Percentiles rank a stretch among this genome's conserved stretches.
Evolutionary conservation across 2,888 invertebrate genomes (phyloP).

Genomic region (Drosophila pseudotalamancana): DNA sequence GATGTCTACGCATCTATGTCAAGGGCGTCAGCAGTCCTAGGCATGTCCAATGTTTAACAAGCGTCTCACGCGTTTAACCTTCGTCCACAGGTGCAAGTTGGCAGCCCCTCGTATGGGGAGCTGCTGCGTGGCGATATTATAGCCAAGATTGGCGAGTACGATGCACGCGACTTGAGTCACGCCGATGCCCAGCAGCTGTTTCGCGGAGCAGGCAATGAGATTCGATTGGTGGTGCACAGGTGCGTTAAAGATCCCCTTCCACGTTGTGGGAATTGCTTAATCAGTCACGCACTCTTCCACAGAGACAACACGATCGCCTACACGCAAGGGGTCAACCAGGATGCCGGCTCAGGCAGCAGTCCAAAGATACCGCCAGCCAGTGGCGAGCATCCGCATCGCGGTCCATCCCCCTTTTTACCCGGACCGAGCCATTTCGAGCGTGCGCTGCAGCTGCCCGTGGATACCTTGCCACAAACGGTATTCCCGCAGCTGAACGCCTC

Average conservation of each 20-base stretch:
- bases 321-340: slow-evolving; percentile 84
- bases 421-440: slow-evolving; percentile 85
- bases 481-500: slow-evolving; percentile 84
- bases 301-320: slow-evolving; percentile 84
- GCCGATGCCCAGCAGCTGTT: slow-evolving; percentile 96
- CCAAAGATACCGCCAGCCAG: slow-evolving; percentile 82
- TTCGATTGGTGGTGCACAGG: slow-evolving; percentile 93
- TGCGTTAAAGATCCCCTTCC: slow-evolving; percentile 77
- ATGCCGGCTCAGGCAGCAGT: slow-evolving; percentile 84
- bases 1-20: slow-evolving; percentile 40
- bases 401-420: slow-evolving; percentile 86
- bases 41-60: slow-evolving; percentile 22
- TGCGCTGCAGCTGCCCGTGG: slow-evolving; percentile 82
- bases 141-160: slow-evolving; percentile 94
- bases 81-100: slow-evolving; percentile 90
- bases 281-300: background rate
- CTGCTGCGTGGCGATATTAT: slow-evolving; percentile 96
- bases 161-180: slow-evolving; percentile 93
- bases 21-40: slow-evolving; percentile 37
- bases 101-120: slow-evolving; percentile 93
- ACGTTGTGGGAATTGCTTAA: too few species aligned
- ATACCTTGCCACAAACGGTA: slow-evolving; percentile 85
- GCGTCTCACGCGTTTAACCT: slow-evolving; percentile 30
- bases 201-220: slow-evolving; percentile 91
- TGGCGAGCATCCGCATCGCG: slow-evolving; percentile 85